A percentile compares a stretch with the other conserved stretches of the same genome.
These are phyloP conservation scores for Lasioglossum vierecki DNA, from an alignment of 2,888 invertebrate species.

Conservation along the genomic window DNA sequence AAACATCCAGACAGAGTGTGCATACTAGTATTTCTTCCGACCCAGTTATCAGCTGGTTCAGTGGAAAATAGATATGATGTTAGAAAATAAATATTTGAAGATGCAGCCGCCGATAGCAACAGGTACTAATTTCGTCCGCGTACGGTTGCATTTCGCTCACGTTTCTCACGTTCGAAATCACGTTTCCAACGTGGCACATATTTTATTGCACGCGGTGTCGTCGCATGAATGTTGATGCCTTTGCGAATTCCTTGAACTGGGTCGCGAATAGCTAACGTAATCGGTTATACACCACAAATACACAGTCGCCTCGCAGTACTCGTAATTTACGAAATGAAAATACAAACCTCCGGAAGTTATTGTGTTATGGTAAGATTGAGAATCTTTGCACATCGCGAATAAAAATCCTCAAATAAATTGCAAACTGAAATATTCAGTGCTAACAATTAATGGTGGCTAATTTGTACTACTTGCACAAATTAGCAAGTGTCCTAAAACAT, in stretches of 20 bases:
- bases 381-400: not conserved
- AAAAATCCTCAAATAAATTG: not conserved
- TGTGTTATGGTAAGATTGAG: not conserved
- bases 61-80: not conserved
- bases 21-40: not conserved
- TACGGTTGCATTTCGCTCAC: slow-evolving; percentile 29
- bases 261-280: not conserved
- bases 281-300: not conserved
- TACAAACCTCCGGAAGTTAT: not conserved
- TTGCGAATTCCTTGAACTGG: not conserved
- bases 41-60: not conserved
- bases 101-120: not conserved
- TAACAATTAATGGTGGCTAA: not conserved
- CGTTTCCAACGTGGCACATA: slow-evolving; percentile 32
- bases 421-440: not conserved
- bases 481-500: not conserved
- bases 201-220: not conserved
- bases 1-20: not conserved
- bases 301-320: not conserved
- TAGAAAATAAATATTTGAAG: not conserved
- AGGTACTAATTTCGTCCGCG: slow-evolving; percentile 4
- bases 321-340: not conserved
- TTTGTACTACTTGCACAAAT: not conserved
- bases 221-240: not conserved
- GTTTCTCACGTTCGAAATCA: slow-evolving; percentile 43